Conservation (phyloP, 2,888 invertebrate species). For the Nyleta sp. region DNA sequence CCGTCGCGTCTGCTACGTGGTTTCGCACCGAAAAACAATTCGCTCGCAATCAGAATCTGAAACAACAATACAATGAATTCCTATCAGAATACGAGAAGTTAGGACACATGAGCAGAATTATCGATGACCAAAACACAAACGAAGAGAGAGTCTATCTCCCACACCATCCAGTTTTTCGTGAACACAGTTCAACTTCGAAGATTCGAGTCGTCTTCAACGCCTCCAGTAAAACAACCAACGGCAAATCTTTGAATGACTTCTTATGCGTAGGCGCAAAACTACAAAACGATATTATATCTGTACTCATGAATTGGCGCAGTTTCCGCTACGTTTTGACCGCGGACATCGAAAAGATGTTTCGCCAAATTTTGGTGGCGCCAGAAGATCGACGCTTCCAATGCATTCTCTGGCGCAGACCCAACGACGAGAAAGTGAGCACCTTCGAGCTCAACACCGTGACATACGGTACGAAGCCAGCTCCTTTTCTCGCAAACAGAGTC, state of each 20-base stretch:
- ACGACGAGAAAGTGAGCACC: not conserved
- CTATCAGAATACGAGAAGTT: not conserved
- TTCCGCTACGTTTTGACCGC: not conserved
- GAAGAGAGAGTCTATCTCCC: not conserved
- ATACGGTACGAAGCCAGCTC: slow-evolving; percentile 34
- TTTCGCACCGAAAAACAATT: not conserved
- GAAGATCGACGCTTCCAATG: slow-evolving; percentile 28
- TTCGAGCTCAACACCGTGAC: slow-evolving; percentile 43
- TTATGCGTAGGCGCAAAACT: not conserved
- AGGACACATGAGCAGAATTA: not conserved
- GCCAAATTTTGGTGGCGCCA: no score
- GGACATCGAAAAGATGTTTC: slow-evolving; percentile 33
- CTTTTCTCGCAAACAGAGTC: no score
- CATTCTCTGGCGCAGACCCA: slow-evolving; percentile 30
- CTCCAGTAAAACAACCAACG: not conserved
- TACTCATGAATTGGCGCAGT: slow-evolving; percentile 7
- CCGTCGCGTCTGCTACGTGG: not conserved
- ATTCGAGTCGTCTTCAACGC: slow-evolving; percentile 12
- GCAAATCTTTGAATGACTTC: not conserved
- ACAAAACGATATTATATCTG: not conserved
- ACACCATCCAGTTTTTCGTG: not conserved
- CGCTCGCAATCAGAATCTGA: not conserved
- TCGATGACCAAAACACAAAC: not conserved
- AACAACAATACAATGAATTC: not conserved
- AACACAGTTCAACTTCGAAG: not conserved